Evolutionary conservation across 2,888 invertebrate genomes (phyloP), one percentile per base, ranked within the genome.

Genomic region (Brachycybe producta): DNA sequence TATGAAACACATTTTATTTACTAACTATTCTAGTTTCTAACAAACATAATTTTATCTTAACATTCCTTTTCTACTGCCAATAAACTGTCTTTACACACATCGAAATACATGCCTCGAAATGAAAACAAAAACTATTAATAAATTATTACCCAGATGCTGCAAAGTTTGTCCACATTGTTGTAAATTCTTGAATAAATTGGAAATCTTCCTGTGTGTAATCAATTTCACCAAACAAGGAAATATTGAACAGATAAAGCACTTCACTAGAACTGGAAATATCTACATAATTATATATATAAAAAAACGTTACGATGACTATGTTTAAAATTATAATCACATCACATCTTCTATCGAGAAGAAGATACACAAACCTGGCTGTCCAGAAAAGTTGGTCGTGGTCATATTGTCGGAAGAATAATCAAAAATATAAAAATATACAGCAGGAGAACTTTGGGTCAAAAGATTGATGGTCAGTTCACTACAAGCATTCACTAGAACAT

Each of bases 141-240:
- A 13, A 39, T 13, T 39, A n/a, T 39, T 39, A 39, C 40, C 40
- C 17, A 3, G 4, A 8, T 21, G 13, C 13, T 4, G 11, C 40
- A 19, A 39, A 39, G 23, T 39, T 39, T 39, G 41, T 41, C 41
- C 41, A 41, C 41, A 41, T 11, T 17, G 23, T 26, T 7, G 13
- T 24, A 7, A 41, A 17, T 24, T 23, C 15, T 23, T 24, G 19
- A 8, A 23, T 23, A n/a, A 41, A 24, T 5, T 5, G 7, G 5
- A 7, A 11, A 23, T 19, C 24, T 24, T 41, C 24, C 7, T 41
- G 13, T 11, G 23, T 4, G 24, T 24, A 7, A 23, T 21, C 15
- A 15, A 8, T 11, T 5, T 1, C 13, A 3, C n/a, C n/a, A n/a
- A n/a, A n/a, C n/a, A 3, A 3, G 4, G 7, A 13, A 3, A 11